Base-by-base conservation (phyloP, 2,797 vertebrate species). In the Microtus obscurus region DNA sequence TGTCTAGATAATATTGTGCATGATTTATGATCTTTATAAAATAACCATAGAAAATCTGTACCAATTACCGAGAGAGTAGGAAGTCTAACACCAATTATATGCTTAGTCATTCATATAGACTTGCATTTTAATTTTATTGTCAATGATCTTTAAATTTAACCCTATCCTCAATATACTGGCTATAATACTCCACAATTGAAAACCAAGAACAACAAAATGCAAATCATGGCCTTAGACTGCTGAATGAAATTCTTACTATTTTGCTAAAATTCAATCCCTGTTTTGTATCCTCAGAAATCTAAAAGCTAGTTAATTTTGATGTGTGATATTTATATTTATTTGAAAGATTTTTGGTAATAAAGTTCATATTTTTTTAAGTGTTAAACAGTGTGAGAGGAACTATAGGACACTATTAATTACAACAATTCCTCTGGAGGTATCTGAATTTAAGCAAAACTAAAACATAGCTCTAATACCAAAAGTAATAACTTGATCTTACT, bases 151-250 rank as follows among this genome's bases (percentile, higher is more conserved):
- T 95, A 16, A 29, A 34, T 61, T 93, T 94, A 79, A 34, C 10
- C 40, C n/a, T 67, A 23, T 25, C 27, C 79, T 96, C 21, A 69
- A 29, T 73, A 80, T 27, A 80, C 27, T 16, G 16, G 29, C 31
- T 87, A 11, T 1, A 63, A n/a, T 21, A 81, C 73, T 91, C 16
- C 78, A 40, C 51, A 95, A 81, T 2, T 61, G 17, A 11, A 88
- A 95, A 4, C 67, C 91, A 93, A 79, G 17, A 21, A 61, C 69
- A 16, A 83, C 5, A 93, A 90, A 95, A 81, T 73, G 87, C n/a
- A 89, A 77, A 87, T 74, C 17, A 53, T 53, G 6, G 6, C 77
- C 7, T 79, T 67, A 81, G 12, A 16, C 91, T 65, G n/a, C 63
- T 79, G 78, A 93, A 90, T 86, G 43, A 53, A 63, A 87, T 78